These are phyloP conservation scores for Lithophane leautieri DNA, from an alignment of 2,888 invertebrate genomes.

Conservation along the genomic window DNA sequence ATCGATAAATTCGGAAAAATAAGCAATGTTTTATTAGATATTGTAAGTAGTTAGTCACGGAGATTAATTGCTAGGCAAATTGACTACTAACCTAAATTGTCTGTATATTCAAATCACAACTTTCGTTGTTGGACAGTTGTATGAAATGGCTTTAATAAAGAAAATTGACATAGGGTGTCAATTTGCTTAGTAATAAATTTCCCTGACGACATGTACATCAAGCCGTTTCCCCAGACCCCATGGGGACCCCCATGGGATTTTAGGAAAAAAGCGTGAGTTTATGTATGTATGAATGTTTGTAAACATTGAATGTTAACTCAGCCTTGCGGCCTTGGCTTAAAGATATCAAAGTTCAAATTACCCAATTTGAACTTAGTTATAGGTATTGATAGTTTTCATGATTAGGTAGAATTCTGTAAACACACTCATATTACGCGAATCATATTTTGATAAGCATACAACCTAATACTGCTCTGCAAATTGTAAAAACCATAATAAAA, in stretches of 20 bases:
- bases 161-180: neutral
- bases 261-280: neutral
- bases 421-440: no score
- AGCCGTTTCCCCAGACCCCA: neutral
- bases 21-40: constrained; percentile 1
- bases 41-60: neutral
- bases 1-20: constrained; percentile 42
- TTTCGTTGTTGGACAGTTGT: neutral
- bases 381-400: no score
- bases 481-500: no score
- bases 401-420: no score
- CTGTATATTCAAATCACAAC: neutral
- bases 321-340: no score
- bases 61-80: neutral
- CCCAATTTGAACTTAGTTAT: no score
- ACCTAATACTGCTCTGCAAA: no score
- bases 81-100: neutral
- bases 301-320: constrained; percentile 5
- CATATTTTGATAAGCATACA: no score
- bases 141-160: neutral
- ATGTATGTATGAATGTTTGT: neutral
- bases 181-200: neutral
- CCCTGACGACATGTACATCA: neutral
- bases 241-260: constrained; percentile 5
- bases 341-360: neutral